Evolutionary conservation across 2,113 vertebrate genomes (phyloP).

Genomic region (Todiramphus saurophagus): DNA sequence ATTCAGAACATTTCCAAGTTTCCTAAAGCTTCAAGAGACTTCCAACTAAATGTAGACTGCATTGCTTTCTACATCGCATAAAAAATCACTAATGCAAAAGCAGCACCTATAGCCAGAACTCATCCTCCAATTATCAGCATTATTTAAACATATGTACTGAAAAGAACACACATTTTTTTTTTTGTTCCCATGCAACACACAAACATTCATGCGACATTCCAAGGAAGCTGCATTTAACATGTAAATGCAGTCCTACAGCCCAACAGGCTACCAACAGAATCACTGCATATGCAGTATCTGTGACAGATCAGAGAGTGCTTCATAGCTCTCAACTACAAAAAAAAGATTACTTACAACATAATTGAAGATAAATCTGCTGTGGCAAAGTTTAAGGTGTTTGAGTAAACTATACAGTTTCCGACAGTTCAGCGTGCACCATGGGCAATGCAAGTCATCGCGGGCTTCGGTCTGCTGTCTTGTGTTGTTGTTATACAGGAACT

Average conservation of each 20-base stretch:
- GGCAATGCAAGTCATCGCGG: conserved; percentile 94
- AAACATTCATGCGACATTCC: not conserved
- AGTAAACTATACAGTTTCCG: conserved; percentile 97
- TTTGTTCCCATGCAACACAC: not conserved
- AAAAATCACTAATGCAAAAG: not conserved
- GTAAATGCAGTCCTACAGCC: not conserved
- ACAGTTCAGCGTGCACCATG: conserved; percentile 97
- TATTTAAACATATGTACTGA: not conserved
- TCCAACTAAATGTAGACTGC: not conserved
- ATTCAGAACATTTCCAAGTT: not conserved
- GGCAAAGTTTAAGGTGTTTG: conserved; percentile 97
- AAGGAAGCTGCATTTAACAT: not conserved
- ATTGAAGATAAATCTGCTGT: conserved; percentile 98
- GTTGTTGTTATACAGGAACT: conserved; percentile 98
- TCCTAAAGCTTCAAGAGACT: not conserved
- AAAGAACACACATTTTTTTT: not conserved
- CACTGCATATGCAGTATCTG: accelerated
- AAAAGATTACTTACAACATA: conserved; percentile 87
- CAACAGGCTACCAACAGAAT: not conserved
- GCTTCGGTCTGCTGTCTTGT: conserved; percentile 97
- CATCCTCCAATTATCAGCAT: not conserved
- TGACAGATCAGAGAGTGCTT: not conserved
- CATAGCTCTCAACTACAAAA: not conserved
- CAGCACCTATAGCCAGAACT: not conserved
- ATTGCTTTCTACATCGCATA: not conserved